Evolutionary conservation across 2,113 vertebrate genomes (phyloP).

Genomic region (Gopherus flavomarginatus): DNA sequence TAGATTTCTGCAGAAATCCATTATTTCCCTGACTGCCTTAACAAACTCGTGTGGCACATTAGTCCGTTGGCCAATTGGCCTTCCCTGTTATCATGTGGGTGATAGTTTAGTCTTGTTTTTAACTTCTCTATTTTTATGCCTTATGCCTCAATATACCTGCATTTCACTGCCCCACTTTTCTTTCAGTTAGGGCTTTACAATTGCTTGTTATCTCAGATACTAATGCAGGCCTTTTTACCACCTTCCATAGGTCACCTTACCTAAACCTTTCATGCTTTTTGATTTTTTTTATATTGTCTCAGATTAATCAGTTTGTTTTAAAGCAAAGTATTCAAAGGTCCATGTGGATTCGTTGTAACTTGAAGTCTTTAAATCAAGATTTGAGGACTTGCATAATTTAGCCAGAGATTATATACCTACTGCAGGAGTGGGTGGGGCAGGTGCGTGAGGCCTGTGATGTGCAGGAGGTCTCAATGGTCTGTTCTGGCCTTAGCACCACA

Average conservation of each 20-base stretch:
- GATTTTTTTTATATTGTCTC: neutral
- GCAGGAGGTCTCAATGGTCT: neutral
- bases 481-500: too few relatives aligned
- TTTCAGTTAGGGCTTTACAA: neutral
- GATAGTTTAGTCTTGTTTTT: neutral
- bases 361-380: neutral
- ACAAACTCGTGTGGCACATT: neutral
- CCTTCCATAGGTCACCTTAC: neutral
- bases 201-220: neutral
- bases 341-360: fast-evolving
- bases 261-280: neutral
- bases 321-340: neutral
- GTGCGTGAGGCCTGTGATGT: neutral
- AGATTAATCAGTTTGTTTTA: neutral
- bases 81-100: neutral
- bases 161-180: neutral
- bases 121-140: neutral
- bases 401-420: neutral
- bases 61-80: neutral
- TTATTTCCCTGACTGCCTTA: neutral
- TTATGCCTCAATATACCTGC: neutral
- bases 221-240: neutral
- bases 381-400: neutral
- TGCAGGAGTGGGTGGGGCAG: neutral
- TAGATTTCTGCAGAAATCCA: fast-evolving